Conservation (phyloP, 1,140 invertebrate genomes). For the Lanistes nyassanus region DNA sequence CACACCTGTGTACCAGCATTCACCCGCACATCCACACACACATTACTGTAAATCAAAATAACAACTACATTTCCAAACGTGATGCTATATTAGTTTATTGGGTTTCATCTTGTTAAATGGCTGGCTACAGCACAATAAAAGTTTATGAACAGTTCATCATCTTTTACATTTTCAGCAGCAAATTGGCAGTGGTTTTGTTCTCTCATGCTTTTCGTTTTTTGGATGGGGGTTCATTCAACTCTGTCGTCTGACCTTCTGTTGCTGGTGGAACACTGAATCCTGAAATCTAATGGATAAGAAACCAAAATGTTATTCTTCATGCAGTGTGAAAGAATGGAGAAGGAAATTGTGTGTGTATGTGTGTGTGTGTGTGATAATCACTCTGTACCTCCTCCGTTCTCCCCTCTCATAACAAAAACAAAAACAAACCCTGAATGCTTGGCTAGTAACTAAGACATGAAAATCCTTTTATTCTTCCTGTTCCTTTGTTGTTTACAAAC, state of each 20-base stretch:
- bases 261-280: slow-evolving; percentile 52
- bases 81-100: too few species aligned
- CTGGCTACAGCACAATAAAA: too few species aligned
- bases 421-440: too few species aligned
- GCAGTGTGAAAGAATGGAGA: neutral
- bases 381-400: too few species aligned
- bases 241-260: slow-evolving; percentile 6
- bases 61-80: too few species aligned
- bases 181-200: neutral
- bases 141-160: neutral
- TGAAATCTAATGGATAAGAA: slow-evolving; percentile 40
- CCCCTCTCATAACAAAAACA: too few species aligned
- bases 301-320: neutral
- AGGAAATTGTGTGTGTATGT: neutral
- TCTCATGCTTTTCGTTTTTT: slow-evolving; percentile 33
- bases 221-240: slow-evolving; percentile 28
- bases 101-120: too few species aligned
- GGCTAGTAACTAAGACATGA: neutral
- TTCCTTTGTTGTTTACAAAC: too few species aligned
- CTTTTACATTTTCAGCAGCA: neutral
- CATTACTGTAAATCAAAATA: too few species aligned
- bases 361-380: neutral
- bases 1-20: too few species aligned
- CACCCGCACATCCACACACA: too few species aligned
- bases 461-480: too few species aligned